These are phyloP conservation scores for Orthosia cruda DNA, from an alignment of 2,888 invertebrate genomes.

Conservation along the genomic window DNA sequence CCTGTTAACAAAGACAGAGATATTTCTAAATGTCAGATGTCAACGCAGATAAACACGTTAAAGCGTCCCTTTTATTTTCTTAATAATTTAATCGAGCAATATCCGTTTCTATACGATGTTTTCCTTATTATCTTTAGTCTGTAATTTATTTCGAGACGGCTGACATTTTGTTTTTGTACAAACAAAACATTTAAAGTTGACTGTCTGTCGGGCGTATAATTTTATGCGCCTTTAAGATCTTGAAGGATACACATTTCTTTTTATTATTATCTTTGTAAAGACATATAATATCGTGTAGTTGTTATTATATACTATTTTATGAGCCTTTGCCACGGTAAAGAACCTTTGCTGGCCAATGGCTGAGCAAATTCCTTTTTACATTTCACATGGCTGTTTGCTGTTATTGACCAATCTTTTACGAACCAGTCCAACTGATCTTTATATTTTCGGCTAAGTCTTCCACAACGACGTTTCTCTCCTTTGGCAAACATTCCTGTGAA, in stretches of 20 bases:
- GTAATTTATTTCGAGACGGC: conserved; percentile 46
- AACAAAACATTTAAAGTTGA: conserved; percentile 45
- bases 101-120: conserved; percentile 51
- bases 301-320: neutral
- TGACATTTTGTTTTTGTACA: conserved; percentile 52
- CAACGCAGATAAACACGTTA: conserved; percentile 41
- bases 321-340: too few species aligned
- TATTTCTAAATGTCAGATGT: conserved; percentile 51
- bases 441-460: neutral
- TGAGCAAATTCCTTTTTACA: neutral
- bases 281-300: neutral
- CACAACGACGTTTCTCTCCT: neutral
- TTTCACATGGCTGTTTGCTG: neutral
- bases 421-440: neutral
- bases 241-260: conserved; percentile 27
- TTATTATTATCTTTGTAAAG: conserved; percentile 3
- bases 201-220: conserved; percentile 63
- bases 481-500: neutral
- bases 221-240: conserved; percentile 54
- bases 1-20: conserved; percentile 34
- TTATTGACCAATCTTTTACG: neutral
- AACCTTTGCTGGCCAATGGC: neutral
- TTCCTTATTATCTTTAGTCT: conserved; percentile 49
- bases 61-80: conserved; percentile 45
- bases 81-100: conserved; percentile 57